A percentile compares a stretch with the other conserved stretches of the same genome.
These are phyloP conservation scores for Leucoma salicis DNA, from an alignment of 2,888 invertebrate species.

Conservation along the genomic window DNA sequence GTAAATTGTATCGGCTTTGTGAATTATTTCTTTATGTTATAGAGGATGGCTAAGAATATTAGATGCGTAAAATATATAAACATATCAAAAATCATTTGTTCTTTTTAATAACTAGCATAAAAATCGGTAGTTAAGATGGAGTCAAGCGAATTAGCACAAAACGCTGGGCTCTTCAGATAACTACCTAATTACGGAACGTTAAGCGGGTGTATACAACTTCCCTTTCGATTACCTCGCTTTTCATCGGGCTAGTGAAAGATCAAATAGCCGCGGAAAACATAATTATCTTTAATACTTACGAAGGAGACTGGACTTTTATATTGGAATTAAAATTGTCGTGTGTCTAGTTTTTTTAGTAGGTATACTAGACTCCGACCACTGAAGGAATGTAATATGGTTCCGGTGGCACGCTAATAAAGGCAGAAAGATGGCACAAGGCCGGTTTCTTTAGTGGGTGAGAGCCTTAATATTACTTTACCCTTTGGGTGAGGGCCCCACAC, in stretches of 20 bases:
- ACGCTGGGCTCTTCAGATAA: conserved; percentile 6
- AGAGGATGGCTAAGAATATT: too few relatives aligned
- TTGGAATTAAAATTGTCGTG: neutral
- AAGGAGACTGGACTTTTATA: neutral
- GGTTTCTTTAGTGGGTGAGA: too few relatives aligned
- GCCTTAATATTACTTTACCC: too few relatives aligned
- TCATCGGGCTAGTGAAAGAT: conserved; percentile 8
- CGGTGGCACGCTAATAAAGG: too few relatives aligned
- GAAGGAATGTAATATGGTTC: too few relatives aligned
- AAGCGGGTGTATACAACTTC: conserved; percentile 12
- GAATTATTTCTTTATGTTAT: too few relatives aligned
- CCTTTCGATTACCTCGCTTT: conserved; percentile 11
- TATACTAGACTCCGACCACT: too few relatives aligned
- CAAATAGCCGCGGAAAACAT: neutral
- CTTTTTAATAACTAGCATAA: neutral
- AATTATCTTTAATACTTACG: neutral
- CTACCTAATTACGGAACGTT: conserved; percentile 20
- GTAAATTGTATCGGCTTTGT: too few relatives aligned
- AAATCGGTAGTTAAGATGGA: conserved; percentile 15
- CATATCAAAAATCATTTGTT: neutral
- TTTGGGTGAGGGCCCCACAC: too few relatives aligned
- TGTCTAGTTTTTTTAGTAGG: too few relatives aligned
- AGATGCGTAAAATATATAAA: too few relatives aligned
- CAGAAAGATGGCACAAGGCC: too few relatives aligned
- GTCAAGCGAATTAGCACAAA: conserved; percentile 22